These are phyloP conservation scores for Phasianus colchicus DNA, from an alignment of 2,113 vertebrate species.

Conservation along the genomic window DNA sequence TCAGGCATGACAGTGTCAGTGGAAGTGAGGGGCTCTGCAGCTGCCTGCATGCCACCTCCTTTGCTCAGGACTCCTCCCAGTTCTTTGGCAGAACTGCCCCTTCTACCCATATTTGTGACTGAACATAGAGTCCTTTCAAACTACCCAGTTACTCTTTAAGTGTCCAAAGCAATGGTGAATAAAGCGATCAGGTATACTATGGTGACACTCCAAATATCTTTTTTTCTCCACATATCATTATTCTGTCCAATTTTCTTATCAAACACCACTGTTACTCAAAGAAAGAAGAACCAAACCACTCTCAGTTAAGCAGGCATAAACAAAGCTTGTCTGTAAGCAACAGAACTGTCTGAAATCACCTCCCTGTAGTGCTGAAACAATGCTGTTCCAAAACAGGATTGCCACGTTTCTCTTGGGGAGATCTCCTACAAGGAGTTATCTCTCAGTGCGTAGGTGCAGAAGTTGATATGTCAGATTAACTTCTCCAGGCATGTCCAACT, in stretches of 20 bases:
- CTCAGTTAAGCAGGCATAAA: not conserved
- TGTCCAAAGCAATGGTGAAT: not conserved
- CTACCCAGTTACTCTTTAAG: not conserved
- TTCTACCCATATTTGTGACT: not conserved
- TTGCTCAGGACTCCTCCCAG: not conserved
- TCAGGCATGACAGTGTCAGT: fast-evolving
- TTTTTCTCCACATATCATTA: not conserved
- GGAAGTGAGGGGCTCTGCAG: not conserved
- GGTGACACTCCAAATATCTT: not conserved
- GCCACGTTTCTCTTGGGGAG: fast-evolving
- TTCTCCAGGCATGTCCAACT: not conserved
- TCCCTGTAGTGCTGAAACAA: not conserved
- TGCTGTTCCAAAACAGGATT: not conserved
- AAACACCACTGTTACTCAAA: not conserved
- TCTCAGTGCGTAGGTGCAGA: not conserved
- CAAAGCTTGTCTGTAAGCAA: not conserved
- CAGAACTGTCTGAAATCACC: not conserved
- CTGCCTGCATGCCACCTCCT: not conserved
- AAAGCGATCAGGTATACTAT: not conserved
- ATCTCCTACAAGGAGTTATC: not conserved
- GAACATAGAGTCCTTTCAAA: not conserved
- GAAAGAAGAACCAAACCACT: not conserved
- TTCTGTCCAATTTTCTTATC: not conserved
- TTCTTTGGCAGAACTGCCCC: not conserved
- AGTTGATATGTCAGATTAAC: fast-evolving